phyloP scores from a whole-genome alignment of 2,797 vertebrate genomes.

The Sebastes variabilis region DNA sequence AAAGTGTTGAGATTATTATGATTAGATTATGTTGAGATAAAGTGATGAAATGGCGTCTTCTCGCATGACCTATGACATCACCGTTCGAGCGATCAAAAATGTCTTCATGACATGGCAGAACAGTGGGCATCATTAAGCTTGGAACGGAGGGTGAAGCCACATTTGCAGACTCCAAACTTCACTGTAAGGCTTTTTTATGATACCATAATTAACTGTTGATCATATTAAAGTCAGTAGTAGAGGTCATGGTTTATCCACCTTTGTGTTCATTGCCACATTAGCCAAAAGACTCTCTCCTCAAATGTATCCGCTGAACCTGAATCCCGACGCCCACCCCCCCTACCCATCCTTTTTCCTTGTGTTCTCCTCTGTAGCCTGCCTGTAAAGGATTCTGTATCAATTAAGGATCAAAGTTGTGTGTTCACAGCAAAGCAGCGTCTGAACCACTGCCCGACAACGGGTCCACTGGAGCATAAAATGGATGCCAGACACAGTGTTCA shows the following conservation, averaged over 20 bases:
- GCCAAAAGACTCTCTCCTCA: not conserved
- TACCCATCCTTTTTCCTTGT: not conserved
- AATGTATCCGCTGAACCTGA: constrained; percentile 1
- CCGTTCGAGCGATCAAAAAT: no score
- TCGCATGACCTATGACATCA: no score
- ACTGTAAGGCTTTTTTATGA: no score
- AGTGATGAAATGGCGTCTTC: no score
- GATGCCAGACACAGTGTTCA: constrained; percentile 56
- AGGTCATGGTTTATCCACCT: not conserved
- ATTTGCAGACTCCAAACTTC: no score
- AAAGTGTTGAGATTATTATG: no score
- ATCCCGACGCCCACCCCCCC: not conserved
- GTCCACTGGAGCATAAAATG: constrained; percentile 54
- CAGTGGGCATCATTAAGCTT: no score
- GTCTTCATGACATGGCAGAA: no score
- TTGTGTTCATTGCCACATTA: not conserved
- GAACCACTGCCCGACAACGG: constrained; percentile 53
- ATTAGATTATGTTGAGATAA: no score
- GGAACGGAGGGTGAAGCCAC: no score
- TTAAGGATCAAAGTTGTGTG: constrained; percentile 60
- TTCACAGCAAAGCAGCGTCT: constrained; percentile 47
- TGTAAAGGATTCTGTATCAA: constrained; percentile 51
- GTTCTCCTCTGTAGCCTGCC: constrained; percentile 13
- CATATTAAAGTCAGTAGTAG: not conserved
- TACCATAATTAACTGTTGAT: not conserved